Evolutionary conservation across 1,140 invertebrate genomes (phyloP), one percentile per base, ranked within the genome.

Genomic region (Planococcus citri): DNA sequence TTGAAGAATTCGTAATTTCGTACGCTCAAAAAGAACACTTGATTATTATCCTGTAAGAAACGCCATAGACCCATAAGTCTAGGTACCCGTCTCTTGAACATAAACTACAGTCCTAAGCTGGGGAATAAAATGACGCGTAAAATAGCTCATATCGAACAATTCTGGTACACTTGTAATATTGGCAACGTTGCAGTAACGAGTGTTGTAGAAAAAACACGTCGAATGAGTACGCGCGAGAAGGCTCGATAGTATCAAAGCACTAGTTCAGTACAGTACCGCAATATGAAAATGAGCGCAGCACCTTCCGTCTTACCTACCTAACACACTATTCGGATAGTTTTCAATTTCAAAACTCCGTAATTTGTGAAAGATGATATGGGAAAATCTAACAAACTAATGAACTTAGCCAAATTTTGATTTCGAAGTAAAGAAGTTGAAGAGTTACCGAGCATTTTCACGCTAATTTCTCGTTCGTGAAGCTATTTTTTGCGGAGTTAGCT

Each of bases 231-330:
- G 17, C 41, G 17, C 41, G n/a, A 14, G 6, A 51, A 51, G 6
- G 17, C n/a, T n/a, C 41, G 41, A 51, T 3, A 3, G 17, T 51
- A n/a, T 51, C n/a, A 33, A 33, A 33, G 12, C 29, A 33, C 3
- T 33, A 33, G 29, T 33, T 33, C 29, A 6, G 12, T 33, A 12
- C 3, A 33, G 4, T 2, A 9, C 41, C 41, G 41, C 41, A 51
- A 51, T 51, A 51, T 51, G 41, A 51, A 51, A 51, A 51, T 51
- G 41, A 51, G 41, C 41, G 41, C 41, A 51, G 41, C 41, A 51
- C 41, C 6, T 51, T 51, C 10, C 41, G 41, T 51, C n/a, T 4
- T 17, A 51, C 17, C 17, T 20, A 20, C 17, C 17, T 20, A 20
- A 20, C 41, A 51, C 17, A 9, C 17, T 14, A 4, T 6, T 14